Evolutionary conservation across 2,888 invertebrate species (phyloP).

Genomic region (Nomada hirtipes): DNA sequence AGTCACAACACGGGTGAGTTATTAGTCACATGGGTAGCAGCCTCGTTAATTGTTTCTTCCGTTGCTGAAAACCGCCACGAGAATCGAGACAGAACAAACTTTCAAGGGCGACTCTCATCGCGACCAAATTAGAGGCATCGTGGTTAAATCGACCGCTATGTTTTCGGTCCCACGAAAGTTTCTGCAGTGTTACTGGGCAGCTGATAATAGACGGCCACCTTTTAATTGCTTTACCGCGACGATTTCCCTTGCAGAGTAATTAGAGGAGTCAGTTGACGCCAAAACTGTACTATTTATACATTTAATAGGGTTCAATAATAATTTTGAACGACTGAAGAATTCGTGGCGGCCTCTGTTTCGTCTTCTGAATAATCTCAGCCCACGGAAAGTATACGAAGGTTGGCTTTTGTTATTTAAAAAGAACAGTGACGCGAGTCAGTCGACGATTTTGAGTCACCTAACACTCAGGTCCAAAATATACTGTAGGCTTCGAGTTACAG

Average conservation of each 20-base stretch:
- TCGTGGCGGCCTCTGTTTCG: no score
- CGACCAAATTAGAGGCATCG: constrained; percentile 39
- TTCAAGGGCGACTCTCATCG: constrained; percentile 41
- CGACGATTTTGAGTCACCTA: background rate
- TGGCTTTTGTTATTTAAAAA: background rate
- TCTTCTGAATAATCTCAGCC: no score
- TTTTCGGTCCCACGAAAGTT: constrained; percentile 19
- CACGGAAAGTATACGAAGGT: no score
- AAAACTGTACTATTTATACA: background rate
- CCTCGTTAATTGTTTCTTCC: constrained; percentile 48
- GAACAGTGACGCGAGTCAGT: background rate
- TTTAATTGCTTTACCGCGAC: background rate
- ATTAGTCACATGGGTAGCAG: constrained; percentile 41
- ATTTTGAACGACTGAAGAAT: no score
- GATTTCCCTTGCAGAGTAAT: background rate
- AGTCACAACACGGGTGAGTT: constrained; percentile 29
- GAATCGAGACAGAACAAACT: constrained; percentile 27
- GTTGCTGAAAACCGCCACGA: constrained; percentile 23
- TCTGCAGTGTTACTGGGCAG: background rate
- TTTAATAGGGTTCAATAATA: no score
- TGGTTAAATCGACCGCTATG: constrained; percentile 25
- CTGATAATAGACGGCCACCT: constrained; percentile 5
- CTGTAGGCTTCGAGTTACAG: background rate
- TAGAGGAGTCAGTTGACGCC: background rate
- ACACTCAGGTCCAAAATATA: background rate